Conservation (phyloP, 23 tunicate genomes). For the Diplosoma virens region DNA sequence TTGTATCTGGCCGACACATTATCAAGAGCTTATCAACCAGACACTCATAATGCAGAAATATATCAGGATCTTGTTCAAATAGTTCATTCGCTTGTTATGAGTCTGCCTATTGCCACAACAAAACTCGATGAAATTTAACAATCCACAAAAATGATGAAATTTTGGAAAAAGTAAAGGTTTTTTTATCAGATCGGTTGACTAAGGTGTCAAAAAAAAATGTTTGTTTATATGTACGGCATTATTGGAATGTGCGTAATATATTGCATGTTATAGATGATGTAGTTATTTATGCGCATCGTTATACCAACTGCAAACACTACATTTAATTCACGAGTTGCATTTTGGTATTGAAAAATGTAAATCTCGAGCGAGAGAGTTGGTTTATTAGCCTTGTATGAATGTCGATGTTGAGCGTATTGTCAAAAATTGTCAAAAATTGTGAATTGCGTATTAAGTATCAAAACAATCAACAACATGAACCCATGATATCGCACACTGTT, state of each 20-base stretch:
- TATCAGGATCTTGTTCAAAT: no score
- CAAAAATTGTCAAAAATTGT: constrained; percentile 13
- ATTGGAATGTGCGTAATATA: constrained; percentile 3
- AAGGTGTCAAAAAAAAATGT: no score
- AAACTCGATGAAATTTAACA: no score
- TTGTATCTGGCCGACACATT: no score
- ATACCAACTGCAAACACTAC: no score
- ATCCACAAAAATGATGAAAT: no score
- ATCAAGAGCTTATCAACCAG: no score
- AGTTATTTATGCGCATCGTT: background rate
- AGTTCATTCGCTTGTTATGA: no score
- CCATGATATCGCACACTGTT: constrained; percentile 33
- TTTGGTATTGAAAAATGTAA: constrained; percentile 59
- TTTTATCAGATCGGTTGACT: no score
- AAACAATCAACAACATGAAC: constrained; percentile 17
- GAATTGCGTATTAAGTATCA: background rate
- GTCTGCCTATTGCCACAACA: no score
- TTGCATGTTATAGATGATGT: background rate
- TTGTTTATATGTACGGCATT: background rate
- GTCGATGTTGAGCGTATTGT: constrained; percentile 26
- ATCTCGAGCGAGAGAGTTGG: constrained; percentile 20
- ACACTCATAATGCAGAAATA: no score
- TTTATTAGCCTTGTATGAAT: constrained; percentile 42
- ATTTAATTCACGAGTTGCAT: constrained; percentile 39
- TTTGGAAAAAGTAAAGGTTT: no score